phyloP scores from a whole-genome alignment of 2,113 vertebrate species.

The Blennius ocellaris region DNA sequence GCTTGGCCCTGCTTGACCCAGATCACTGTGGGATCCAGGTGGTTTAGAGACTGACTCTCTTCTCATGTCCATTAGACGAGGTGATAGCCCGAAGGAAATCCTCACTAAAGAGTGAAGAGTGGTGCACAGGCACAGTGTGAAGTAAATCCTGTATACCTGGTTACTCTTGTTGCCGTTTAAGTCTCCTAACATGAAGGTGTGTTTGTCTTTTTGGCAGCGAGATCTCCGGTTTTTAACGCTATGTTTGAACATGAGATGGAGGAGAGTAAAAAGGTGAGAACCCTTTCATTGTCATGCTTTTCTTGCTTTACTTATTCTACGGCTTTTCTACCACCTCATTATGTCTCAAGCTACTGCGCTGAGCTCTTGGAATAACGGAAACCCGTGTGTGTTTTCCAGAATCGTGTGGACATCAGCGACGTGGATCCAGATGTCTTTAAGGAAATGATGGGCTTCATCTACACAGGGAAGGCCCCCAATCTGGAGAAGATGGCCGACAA shows the following conservation, averaged over 20 bases:
- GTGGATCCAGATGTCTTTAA: constrained; percentile 99
- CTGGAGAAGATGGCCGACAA: constrained; percentile 99
- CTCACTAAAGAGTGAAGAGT: constrained; percentile 42
- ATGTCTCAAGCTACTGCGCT: too few species aligned
- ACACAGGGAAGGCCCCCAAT: constrained; percentile 98
- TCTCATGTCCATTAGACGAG: constrained; percentile 60
- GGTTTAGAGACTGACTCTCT: constrained; percentile 54
- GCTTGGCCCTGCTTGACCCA: constrained; percentile 61
- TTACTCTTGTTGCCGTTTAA: too few species aligned
- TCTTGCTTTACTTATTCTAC: too few species aligned
- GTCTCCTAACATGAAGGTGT: too few species aligned
- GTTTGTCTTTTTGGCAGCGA: constrained; percentile 80
- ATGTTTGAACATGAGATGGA: constrained; percentile 99
- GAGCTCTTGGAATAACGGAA: background rate
- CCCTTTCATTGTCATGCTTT: too few species aligned
- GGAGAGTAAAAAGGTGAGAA: constrained; percentile 95
- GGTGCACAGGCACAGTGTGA: background rate
- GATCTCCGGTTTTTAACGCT: constrained; percentile 96
- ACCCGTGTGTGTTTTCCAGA: constrained; percentile 79
- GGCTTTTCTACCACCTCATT: too few species aligned
- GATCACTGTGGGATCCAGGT: constrained; percentile 59
- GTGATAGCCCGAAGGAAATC: constrained; percentile 40
- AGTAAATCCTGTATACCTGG: too few species aligned
- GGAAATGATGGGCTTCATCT: constrained; percentile 99
- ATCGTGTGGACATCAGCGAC: constrained; percentile 98